Base-by-base conservation (phyloP, 2,888 invertebrate species). In the Chymomyza fuscimana region DNA sequence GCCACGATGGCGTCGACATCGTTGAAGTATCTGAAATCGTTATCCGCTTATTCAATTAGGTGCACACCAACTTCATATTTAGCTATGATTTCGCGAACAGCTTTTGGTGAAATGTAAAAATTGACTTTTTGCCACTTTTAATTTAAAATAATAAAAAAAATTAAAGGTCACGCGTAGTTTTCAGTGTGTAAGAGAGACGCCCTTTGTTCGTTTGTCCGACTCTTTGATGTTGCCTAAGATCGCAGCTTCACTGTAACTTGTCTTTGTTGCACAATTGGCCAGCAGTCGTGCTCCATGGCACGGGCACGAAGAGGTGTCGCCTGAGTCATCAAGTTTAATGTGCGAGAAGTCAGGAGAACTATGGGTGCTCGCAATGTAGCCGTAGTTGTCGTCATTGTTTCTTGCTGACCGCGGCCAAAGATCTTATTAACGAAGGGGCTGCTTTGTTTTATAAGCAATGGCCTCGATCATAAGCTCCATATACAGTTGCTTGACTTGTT, bases 1-100 rank as follows among this genome's bases (percentile, higher is more conserved):
- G 12, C 12, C 12, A 46, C 40, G 12, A 46, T 46, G 40, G 40
- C 40, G 40, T 46, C 40, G 40, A 12, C 40, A 12, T 4, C 12
- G 40, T 12, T 4, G 40, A 10, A 16, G 54, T 54, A 54, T 19
- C 54, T 54, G 19, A 5, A 12, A n/a, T 54, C 58, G 19, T 80
- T 80, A 78, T 78, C 78, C 78, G 70, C 77, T 78, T 78, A 78
- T 66, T 63, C 78, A 71, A 68, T 65, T 70, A 50, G 40, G 40
- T 46, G 72, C 65, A 16, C 54, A 54, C 16, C 16, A 54, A 22
- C 54, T 54, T 16, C 19, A n/a, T n/a, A 46, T 46, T 46, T 19
- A 22, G 15, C 51, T 9, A 51, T 51, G n/a, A 51, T 15, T 56
- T 19, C 10, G 56, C 62, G 32, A 46, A 40, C 52, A 65, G 32